Percentiles rank a stretch among this genome's conserved stretches.
phyloP scores from a whole-genome alignment of 37 sponge, comb jelly and placozoan genomes.

The Amphimedon queenslandica region DNA sequence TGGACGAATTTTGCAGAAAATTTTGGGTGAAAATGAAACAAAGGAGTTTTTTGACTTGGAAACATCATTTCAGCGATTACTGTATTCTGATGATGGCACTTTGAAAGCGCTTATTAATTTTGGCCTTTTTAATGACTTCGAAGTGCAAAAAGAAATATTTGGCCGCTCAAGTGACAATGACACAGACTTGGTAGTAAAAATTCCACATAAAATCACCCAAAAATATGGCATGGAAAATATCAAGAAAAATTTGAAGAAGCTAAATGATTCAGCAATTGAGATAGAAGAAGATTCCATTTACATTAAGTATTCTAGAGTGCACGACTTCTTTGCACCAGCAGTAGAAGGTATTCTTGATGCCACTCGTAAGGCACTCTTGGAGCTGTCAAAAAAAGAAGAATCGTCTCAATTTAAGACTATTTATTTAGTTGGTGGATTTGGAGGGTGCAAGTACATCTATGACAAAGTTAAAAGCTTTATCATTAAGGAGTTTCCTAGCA shows the following conservation, averaged over 20 bases:
- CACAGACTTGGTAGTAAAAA: not conserved
- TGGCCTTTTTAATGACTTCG: constrained; percentile 22
- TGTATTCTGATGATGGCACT: constrained; percentile 7
- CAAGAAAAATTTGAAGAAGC: not conserved
- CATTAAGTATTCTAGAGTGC: not conserved
- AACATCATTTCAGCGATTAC: constrained; percentile 8
- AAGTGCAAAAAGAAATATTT: constrained; percentile 38
- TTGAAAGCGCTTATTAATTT: constrained; percentile 1
- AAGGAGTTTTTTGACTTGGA: not conserved
- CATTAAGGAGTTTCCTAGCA: not conserved
- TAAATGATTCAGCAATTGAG: not conserved
- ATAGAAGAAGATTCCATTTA: not conserved
- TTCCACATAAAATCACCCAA: not conserved
- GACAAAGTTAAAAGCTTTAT: not conserved
- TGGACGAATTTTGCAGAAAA: constrained; percentile 7
- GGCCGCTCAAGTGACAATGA: not conserved
- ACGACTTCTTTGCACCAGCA: constrained; percentile 13
- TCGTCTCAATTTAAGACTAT: constrained; percentile 1
- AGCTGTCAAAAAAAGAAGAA: not conserved
- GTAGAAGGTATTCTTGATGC: not conserved
- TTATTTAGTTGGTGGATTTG: constrained; percentile 37
- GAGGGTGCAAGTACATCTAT: constrained; percentile 24
- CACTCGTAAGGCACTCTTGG: not conserved
- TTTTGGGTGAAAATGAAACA: constrained; percentile 13
- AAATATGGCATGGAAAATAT: not conserved